These are phyloP conservation scores for Zootermopsis nevadensis DNA, from an alignment of 2,888 invertebrate species.

Conservation along the genomic window DNA sequence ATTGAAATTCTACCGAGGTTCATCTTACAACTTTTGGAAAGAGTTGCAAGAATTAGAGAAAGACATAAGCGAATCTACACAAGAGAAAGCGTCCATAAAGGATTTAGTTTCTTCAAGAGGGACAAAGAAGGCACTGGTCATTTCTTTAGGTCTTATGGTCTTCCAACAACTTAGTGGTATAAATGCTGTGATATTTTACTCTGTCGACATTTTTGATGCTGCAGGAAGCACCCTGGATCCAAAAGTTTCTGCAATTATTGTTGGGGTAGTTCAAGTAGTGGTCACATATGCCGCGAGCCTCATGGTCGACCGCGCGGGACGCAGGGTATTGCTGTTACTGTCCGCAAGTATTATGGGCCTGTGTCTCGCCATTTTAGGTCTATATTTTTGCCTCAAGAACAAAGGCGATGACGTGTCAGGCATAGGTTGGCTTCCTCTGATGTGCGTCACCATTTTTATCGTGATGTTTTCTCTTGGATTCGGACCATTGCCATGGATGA, in stretches of 20 bases:
- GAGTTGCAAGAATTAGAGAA: conserved; percentile 64
- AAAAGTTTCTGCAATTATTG: conserved; percentile 60
- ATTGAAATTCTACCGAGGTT: conserved; percentile 72
- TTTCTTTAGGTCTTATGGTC: conserved; percentile 66
- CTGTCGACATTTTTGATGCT: conserved; percentile 61
- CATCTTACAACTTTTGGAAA: conserved; percentile 68
- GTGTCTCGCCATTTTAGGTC: conserved; percentile 76
- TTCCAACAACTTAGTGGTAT: conserved; percentile 59
- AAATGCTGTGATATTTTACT: conserved; percentile 59
- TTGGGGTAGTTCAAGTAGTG: conserved; percentile 61
- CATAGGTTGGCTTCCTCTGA: conserved; percentile 77
- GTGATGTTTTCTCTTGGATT: conserved; percentile 77
- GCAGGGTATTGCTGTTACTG: conserved; percentile 80
- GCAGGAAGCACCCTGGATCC: conserved; percentile 66
- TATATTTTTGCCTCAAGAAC: conserved; percentile 74
- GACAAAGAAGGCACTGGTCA: conserved; percentile 77
- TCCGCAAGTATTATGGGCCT: conserved; percentile 80
- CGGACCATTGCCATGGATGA: conserved; percentile 85
- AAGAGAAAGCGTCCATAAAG: conserved; percentile 57
- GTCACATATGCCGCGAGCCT: conserved; percentile 76
- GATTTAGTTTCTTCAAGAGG: conserved; percentile 73
- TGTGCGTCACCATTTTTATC: conserved; percentile 74
- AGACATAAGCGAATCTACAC: conserved; percentile 65
- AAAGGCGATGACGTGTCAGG: conserved; percentile 61
- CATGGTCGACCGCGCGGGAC: conserved; percentile 82